These are phyloP conservation scores for Gadopsis bispinosus DNA, from an alignment of 2,797 vertebrate genomes.

Conservation along the genomic window DNA sequence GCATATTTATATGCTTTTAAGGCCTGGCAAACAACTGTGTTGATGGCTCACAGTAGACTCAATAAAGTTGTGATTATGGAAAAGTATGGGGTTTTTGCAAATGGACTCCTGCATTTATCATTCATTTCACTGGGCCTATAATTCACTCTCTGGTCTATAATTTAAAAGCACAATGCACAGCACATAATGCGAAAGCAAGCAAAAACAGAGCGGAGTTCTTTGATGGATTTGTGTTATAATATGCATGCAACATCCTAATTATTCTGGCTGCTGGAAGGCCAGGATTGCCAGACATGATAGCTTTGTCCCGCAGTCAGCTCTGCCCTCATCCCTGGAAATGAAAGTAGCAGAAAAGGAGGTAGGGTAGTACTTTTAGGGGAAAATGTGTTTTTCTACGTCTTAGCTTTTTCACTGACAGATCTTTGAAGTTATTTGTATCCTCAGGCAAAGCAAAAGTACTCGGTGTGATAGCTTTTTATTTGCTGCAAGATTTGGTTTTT, in stretches of 20 bases:
- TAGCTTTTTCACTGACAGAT: slow-evolving; percentile 64
- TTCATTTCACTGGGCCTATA: slow-evolving; percentile 61
- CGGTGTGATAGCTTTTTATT: slow-evolving; percentile 65
- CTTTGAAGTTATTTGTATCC: slow-evolving; percentile 81
- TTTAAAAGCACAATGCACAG: slow-evolving; percentile 61
- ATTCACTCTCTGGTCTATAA: slow-evolving; percentile 57
- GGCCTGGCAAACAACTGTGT: slow-evolving; percentile 52
- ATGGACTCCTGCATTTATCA: slow-evolving; percentile 69
- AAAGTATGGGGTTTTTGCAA: slow-evolving; percentile 58
- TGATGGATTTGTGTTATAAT: slow-evolving; percentile 68
- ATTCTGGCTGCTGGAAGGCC: slow-evolving; percentile 32
- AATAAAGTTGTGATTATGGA: slow-evolving; percentile 71
- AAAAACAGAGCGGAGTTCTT: slow-evolving; percentile 40
- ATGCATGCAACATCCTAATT: slow-evolving; percentile 54
- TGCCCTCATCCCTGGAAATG: slow-evolving; percentile 49
- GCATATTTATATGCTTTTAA: slow-evolving; percentile 80
- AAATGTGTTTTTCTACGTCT: slow-evolving; percentile 18
- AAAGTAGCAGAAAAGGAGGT: slow-evolving; percentile 37
- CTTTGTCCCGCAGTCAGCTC: slow-evolving; percentile 49
- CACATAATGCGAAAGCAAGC: slow-evolving; percentile 58
- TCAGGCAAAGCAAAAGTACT: slow-evolving; percentile 66
- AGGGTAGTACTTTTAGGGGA: slow-evolving; percentile 25
- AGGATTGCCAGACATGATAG: slow-evolving; percentile 36
- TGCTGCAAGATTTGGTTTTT: slow-evolving; percentile 62
- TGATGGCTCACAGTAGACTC: slow-evolving; percentile 63